Evolutionary conservation across 2,888 invertebrate species (phyloP).

Genomic region (Leucophora obtusa): DNA sequence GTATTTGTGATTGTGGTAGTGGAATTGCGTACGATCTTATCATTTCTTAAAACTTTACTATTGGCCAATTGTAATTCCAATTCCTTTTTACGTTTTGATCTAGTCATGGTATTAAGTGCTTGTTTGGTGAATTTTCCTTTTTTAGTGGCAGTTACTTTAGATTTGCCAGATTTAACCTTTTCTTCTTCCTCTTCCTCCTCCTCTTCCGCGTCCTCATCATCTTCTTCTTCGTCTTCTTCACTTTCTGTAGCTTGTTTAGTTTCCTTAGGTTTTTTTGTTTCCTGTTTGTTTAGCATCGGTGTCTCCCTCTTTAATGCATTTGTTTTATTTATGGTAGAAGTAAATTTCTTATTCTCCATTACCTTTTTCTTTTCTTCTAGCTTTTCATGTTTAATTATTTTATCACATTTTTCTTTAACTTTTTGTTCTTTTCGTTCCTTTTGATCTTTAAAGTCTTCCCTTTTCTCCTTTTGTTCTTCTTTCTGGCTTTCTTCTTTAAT

Average conservation of each 20-base stretch:
- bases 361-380: neutral
- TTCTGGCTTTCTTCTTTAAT: conserved; percentile 15
- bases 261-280: conserved; percentile 9
- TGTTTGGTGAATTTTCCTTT: conserved; percentile 63
- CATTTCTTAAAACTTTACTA: conserved; percentile 76
- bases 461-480: neutral
- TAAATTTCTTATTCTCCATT: conserved; percentile 8
- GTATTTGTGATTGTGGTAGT: conserved; percentile 31
- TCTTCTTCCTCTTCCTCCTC: conserved; percentile 7
- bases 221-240: conserved; percentile 25
- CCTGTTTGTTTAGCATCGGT: conserved; percentile 4
- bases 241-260: neutral
- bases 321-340: conserved; percentile 5
- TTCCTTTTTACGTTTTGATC: conserved; percentile 76
- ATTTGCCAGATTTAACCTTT: neutral
- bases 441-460: neutral
- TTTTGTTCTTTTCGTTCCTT: conserved; percentile 11
- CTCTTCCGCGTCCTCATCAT: conserved; percentile 5
- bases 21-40: conserved; percentile 76
- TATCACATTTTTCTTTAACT: conserved; percentile 34
- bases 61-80: conserved; percentile 77
- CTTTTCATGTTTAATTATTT: conserved; percentile 27
- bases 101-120: conserved; percentile 77
- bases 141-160: conserved; percentile 18
- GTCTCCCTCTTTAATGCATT: neutral